Conservation (phyloP, 2,113 vertebrate species). For the Syngnathus floridae region DNA sequence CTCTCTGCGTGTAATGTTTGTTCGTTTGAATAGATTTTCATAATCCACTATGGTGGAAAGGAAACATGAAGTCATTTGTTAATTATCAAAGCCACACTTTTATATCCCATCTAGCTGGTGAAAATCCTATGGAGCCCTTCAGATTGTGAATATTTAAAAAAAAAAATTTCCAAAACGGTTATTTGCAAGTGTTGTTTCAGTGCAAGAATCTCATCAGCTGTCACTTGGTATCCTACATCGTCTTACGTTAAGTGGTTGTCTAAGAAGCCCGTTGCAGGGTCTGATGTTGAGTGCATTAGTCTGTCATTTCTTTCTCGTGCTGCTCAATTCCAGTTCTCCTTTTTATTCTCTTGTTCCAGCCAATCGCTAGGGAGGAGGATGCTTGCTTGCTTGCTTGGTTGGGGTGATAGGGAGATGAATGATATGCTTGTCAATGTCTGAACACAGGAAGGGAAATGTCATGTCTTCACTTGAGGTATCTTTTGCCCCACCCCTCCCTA, state of each 20-base stretch:
- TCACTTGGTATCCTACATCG: neutral
- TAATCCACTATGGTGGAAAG: neutral
- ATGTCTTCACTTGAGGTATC: conserved; percentile 26
- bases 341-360: neutral
- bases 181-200: neutral
- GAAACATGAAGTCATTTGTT: neutral
- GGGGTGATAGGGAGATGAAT: neutral
- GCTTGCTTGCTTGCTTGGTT: no score
- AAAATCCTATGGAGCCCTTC: neutral
- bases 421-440: conserved; percentile 28
- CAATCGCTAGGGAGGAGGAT: neutral
- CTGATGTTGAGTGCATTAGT: conserved; percentile 10
- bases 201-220: neutral
- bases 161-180: no score
- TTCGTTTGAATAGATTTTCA: neutral
- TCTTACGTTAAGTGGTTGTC: neutral
- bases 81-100: neutral
- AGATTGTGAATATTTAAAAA: neutral
- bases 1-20: neutral
- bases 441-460: conserved; percentile 17
- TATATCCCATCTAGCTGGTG: neutral
- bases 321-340: neutral
- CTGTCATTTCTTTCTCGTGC: neutral
- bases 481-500: neutral
- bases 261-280: neutral